Evolutionary conservation across 2,888 invertebrate species (phyloP).

Genomic region (Chydorus sphaericus): DNA sequence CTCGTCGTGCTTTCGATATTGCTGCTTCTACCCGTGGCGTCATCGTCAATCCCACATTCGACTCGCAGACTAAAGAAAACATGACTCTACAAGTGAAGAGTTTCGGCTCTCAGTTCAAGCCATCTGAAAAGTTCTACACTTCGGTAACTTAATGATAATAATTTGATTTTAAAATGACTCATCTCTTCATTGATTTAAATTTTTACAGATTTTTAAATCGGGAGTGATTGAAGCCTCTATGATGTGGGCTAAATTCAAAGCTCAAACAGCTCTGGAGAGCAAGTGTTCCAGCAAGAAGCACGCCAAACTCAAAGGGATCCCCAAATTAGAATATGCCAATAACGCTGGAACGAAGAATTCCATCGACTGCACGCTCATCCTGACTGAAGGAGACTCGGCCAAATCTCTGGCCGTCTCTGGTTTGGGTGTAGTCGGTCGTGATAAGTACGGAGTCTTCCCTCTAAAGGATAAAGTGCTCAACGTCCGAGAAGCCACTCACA

Average conservation of each 20-base stretch:
- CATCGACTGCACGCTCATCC: slow-evolving; percentile 80
- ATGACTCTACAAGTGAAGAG: slow-evolving; percentile 91
- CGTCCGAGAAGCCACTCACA: slow-evolving; percentile 91
- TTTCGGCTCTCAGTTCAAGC: slow-evolving; percentile 84
- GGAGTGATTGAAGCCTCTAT: slow-evolving; percentile 90
- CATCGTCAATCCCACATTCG: slow-evolving; percentile 97
- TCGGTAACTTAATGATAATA: slow-evolving; percentile 37
- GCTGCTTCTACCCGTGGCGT: slow-evolving; percentile 84
- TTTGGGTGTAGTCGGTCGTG: slow-evolving; percentile 80
- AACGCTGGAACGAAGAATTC: slow-evolving; percentile 78
- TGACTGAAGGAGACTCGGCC: slow-evolving; percentile 99
- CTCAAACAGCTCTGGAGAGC: slow-evolving; percentile 75
- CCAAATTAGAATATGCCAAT: slow-evolving; percentile 95
- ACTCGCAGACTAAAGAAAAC: slow-evolving; percentile 98
- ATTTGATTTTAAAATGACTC: slow-evolving; percentile 3
- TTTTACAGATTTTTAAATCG: slow-evolving; percentile 47
- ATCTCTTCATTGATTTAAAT: background rate
- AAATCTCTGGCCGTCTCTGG: slow-evolving; percentile 95
- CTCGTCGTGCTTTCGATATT: slow-evolving; percentile 85
- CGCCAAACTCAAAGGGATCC: slow-evolving; percentile 72
- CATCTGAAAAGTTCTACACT: slow-evolving; percentile 75
- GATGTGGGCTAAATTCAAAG: slow-evolving; percentile 92
- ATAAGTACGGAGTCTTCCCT: slow-evolving; percentile 93
- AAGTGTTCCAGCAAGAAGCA: slow-evolving; percentile 73
- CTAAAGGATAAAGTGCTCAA: slow-evolving; percentile 90